These are phyloP conservation scores for Muraenolepis orangiensis DNA, from an alignment of 2,797 vertebrate genomes.

Conservation along the genomic window DNA sequence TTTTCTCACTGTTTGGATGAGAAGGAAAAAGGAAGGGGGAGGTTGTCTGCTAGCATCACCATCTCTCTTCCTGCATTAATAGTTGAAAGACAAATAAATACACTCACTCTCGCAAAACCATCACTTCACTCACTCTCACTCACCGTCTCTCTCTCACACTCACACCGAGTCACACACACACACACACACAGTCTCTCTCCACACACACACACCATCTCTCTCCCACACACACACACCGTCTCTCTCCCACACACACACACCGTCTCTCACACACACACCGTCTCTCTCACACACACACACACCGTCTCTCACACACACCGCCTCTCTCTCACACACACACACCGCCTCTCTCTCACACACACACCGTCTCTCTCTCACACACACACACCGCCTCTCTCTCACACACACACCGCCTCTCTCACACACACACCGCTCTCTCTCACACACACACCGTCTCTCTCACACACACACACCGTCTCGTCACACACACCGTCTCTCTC, in stretches of 20 bases:
- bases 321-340: neutral
- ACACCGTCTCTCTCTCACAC: too few relatives aligned
- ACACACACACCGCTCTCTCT: neutral
- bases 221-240: slow-evolving; percentile 3
- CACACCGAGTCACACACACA: neutral
- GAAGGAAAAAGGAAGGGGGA: neutral
- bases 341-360: slow-evolving; percentile 1
- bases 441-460: too few relatives aligned
- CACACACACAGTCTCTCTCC: neutral
- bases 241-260: too few relatives aligned
- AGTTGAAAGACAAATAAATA: neutral
- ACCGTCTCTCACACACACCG: too few relatives aligned
- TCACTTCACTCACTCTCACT: slow-evolving; percentile 4
- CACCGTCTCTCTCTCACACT: neutral
- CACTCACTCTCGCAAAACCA: too few relatives aligned
- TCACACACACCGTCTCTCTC: slow-evolving; percentile 4
- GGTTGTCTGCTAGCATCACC: neutral
- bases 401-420: too few relatives aligned
- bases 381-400: too few relatives aligned
- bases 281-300: too few relatives aligned
- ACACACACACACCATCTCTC: neutral
- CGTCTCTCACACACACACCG: too few relatives aligned
- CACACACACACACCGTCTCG: neutral
- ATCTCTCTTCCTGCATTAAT: neutral
- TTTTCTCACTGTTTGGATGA: slow-evolving; percentile 50